Conservation (phyloP, 2,113 vertebrate genomes). For the Muntiacus reevesi region DNA sequence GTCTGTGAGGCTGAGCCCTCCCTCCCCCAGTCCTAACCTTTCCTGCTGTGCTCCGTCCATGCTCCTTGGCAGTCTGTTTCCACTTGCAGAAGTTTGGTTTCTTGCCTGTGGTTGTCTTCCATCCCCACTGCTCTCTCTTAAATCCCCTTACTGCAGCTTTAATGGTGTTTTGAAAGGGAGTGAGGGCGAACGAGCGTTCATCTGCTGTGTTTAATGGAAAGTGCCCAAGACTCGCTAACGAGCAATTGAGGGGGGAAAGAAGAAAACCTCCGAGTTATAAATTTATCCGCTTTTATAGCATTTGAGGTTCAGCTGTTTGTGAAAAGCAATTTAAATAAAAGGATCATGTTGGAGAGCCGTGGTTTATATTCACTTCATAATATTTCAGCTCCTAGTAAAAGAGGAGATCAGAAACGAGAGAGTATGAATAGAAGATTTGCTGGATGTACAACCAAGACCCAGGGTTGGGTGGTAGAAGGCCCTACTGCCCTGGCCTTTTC, state of each 20-base stretch:
- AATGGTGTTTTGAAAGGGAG: constrained; percentile 26
- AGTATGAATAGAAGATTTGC: neutral
- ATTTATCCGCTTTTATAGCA: constrained; percentile 43
- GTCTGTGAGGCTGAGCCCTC: no score
- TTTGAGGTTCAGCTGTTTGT: constrained; percentile 32
- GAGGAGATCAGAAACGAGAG: neutral
- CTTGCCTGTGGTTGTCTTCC: neutral
- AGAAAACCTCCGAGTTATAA: constrained; percentile 17
- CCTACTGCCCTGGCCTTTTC: neutral
- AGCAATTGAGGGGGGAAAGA: neutral
- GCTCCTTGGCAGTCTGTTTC: neutral
- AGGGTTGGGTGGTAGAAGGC: neutral
- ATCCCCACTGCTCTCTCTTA: neutral
- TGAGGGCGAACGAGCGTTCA: neutral
- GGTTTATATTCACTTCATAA: constrained; percentile 42
- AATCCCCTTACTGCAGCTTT: constrained; percentile 30
- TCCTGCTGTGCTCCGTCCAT: neutral
- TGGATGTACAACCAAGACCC: neutral
- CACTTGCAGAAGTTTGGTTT: neutral
- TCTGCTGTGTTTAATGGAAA: constrained; percentile 39
- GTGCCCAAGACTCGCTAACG: constrained; percentile 13
- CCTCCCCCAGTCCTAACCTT: neutral
- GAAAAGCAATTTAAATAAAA: constrained; percentile 59
- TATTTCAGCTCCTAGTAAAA: constrained; percentile 47
- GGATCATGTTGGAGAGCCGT: neutral